phyloP scores from a whole-genome alignment of 2,888 invertebrate species.

The Melikaiella ostensackeni region DNA sequence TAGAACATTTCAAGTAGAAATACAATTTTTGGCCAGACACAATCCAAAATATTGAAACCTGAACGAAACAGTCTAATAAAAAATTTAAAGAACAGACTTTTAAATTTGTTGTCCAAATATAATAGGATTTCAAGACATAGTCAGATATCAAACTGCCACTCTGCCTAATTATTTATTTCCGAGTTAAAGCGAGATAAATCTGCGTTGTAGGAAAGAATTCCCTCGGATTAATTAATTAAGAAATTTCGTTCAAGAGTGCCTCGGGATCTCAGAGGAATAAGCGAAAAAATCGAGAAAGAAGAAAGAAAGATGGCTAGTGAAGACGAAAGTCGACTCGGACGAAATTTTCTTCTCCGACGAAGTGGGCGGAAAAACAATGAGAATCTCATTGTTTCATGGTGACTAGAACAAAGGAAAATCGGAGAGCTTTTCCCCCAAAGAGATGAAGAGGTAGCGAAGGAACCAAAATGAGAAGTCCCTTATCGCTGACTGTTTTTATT shows the following conservation, averaged over 20 bases:
- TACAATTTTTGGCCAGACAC: too few relatives aligned
- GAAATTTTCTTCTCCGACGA: constrained; percentile 13
- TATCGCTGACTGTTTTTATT: constrained; percentile 52
- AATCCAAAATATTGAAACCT: too few relatives aligned
- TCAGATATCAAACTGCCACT: not conserved
- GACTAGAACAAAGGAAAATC: constrained; percentile 12
- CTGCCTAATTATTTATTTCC: not conserved
- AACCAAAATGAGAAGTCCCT: constrained; percentile 43
- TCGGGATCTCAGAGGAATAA: not conserved
- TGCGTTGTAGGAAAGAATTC: not conserved
- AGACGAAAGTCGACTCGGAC: constrained; percentile 17
- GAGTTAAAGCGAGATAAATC: not conserved
- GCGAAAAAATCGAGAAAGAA: not conserved
- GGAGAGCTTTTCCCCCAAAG: constrained; percentile 9
- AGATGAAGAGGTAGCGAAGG: constrained; percentile 41
- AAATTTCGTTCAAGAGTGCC: not conserved
- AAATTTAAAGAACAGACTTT: too few relatives aligned
- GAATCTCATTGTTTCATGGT: constrained; percentile 34
- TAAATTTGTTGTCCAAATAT: not conserved
- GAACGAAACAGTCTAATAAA: too few relatives aligned
- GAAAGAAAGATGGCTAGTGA: not conserved
- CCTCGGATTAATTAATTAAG: constrained; percentile 16
- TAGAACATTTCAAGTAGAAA: too few relatives aligned
- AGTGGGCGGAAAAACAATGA: constrained; percentile 29
- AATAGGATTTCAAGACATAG: not conserved